A percentile compares a stretch with the other conserved stretches of the same genome.
Conservation (phyloP, 2,888 invertebrate genomes). For the Pseudanteris insignis region DNA sequence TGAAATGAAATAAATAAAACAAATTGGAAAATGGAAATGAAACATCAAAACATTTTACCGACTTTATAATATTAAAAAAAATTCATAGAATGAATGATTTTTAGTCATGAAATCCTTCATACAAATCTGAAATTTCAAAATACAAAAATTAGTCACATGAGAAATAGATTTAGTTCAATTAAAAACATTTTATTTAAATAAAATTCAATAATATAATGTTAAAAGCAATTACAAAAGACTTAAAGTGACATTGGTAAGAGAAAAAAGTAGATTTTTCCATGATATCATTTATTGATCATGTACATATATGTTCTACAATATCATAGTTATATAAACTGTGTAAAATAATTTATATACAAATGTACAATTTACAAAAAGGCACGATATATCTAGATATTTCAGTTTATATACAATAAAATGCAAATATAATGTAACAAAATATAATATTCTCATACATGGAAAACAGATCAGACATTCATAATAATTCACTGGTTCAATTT, state of each 20-base stretch:
- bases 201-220: no score
- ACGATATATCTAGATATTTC: conserved; percentile 65
- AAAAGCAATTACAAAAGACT: conserved; percentile 25
- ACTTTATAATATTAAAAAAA: no score
- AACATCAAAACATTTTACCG: no score
- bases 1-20: no score
- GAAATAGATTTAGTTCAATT: no score
- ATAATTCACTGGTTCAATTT: neutral
- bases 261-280: conserved; percentile 25
- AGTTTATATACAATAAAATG: conserved; percentile 61
- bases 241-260: conserved; percentile 19
- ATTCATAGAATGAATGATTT: no score
- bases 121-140: no score
- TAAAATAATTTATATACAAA: conserved; percentile 65
- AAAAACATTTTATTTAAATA: no score
- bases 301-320: conserved; percentile 57
- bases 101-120: no score
- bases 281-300: conserved; percentile 57
- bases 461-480: conserved; percentile 31
- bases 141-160: no score
- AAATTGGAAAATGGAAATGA: no score
- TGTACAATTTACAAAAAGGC: conserved; percentile 66
- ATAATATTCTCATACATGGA: conserved; percentile 51
- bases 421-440: conserved; percentile 56
- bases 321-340: conserved; percentile 57